Evolutionary conservation across 92 coral and sea anemone genomes (phyloP).

Genomic region (Muricea muricata): DNA sequence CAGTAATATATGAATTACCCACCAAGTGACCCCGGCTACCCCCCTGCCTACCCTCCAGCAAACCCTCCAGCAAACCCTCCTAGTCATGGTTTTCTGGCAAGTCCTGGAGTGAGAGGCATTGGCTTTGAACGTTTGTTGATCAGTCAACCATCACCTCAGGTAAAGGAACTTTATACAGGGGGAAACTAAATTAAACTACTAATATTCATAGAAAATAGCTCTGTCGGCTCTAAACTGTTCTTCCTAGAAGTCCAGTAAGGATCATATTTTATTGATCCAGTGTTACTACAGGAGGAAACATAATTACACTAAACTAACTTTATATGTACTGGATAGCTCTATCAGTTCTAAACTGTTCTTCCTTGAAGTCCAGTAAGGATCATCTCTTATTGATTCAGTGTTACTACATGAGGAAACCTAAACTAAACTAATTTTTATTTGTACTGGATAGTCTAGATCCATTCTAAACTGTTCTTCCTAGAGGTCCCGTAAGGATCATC

Average conservation of each 20-base stretch:
- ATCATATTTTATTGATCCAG: too few relatives aligned
- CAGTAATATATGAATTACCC: slow-evolving; percentile 26
- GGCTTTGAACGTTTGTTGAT: slow-evolving; percentile 32
- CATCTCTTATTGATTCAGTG: too few relatives aligned
- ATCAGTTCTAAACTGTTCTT: neutral
- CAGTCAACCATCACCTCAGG: neutral
- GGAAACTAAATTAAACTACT: neutral
- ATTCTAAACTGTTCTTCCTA: too few relatives aligned
- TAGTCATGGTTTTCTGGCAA: slow-evolving; percentile 11
- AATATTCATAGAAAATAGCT: neutral
- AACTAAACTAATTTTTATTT: too few relatives aligned
- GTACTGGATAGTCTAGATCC: too few relatives aligned
- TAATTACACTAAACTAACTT: neutral
- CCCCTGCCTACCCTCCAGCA: too few relatives aligned
- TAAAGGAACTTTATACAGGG: neutral
- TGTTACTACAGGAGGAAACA: too few relatives aligned
- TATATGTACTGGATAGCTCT: neutral
- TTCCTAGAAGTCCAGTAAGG: too few relatives aligned
- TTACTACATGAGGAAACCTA: too few relatives aligned
- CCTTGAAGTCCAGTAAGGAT: neutral
- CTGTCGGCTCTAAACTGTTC: too few relatives aligned
- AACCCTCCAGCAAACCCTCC: slow-evolving; percentile 16
- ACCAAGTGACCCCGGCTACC: slow-evolving; percentile 42
- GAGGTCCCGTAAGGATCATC: neutral
- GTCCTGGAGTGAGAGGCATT: slow-evolving; percentile 15